Percentiles rank a stretch among this genome's conserved stretches.
Conservation (phyloP, 2,113 vertebrate species). For the Pituophis catenifer region DNA sequence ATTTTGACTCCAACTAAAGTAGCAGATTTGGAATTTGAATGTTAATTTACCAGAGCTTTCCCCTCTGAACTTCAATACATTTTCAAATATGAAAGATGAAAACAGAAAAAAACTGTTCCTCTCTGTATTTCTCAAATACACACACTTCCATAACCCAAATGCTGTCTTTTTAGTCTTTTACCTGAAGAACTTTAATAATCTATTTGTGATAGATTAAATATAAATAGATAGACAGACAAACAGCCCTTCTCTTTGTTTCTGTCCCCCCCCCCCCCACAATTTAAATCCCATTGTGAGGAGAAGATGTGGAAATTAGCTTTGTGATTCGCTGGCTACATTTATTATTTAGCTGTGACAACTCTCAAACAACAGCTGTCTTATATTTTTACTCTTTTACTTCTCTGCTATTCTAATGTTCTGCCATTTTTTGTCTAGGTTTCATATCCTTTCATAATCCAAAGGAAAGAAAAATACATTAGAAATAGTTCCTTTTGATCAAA, state of each 20-base stretch:
- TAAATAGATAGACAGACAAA: background rate
- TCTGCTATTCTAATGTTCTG: background rate
- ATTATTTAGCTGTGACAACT: background rate
- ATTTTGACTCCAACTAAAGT: background rate
- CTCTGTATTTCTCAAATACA: background rate
- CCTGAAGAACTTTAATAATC: background rate
- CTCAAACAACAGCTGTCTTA: background rate
- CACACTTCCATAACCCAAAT: background rate
- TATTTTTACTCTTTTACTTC: background rate
- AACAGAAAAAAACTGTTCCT: background rate
- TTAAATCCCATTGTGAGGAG: background rate
- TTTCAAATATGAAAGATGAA: background rate
- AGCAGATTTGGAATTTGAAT: background rate
- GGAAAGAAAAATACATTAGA: background rate
- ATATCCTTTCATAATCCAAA: background rate
- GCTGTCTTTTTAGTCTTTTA: background rate
- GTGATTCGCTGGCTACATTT: background rate
- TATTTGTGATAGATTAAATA: background rate
- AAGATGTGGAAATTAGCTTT: background rate
- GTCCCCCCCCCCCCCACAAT: background rate
- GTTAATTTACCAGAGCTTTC: background rate
- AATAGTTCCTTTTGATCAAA: background rate
- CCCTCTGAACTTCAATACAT: background rate
- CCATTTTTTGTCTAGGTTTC: background rate
- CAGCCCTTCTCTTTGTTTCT: background rate